Evolutionary conservation across 2,797 vertebrate genomes (phyloP).

Genomic region (Margarornis squamiger): DNA sequence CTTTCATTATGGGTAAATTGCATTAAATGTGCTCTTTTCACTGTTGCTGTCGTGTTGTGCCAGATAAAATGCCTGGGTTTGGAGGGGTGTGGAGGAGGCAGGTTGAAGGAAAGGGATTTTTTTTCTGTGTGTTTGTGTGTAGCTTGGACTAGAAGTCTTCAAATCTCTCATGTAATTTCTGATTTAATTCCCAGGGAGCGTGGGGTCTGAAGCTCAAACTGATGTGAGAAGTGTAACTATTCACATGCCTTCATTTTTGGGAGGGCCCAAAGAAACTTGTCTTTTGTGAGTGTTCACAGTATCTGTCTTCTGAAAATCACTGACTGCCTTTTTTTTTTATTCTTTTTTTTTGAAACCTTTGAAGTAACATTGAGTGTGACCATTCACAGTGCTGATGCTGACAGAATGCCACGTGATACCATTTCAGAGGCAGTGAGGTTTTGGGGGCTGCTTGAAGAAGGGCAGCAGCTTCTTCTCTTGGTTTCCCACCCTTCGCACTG

Average conservation of each 20-base stretch:
- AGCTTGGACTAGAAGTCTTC: not conserved
- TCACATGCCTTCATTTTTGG: not conserved
- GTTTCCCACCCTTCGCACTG: not conserved
- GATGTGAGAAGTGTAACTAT: not conserved
- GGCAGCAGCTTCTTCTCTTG: not conserved
- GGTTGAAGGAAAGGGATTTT: not conserved
- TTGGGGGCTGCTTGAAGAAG: not conserved
- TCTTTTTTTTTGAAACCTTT: not conserved
- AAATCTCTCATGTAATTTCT: not conserved
- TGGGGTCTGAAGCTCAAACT: not conserved
- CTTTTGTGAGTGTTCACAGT: not conserved
- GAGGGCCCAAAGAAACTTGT: not conserved
- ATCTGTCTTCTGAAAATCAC: not conserved
- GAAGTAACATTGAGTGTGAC: not conserved
- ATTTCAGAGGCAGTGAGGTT: not conserved
- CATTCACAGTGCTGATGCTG: not conserved
- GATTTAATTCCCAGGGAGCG: not conserved
- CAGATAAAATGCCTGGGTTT: not conserved
- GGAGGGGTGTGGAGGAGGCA: not conserved
- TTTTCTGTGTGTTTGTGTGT: fast-evolving
- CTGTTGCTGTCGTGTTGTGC: fast-evolving
- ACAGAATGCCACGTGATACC: not conserved
- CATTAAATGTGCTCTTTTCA: not conserved
- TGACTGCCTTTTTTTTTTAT: not conserved
- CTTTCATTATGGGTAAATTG: not conserved